Evolutionary conservation across 2,888 invertebrate species (phyloP).

Genomic region (Lepidochrysops patricia): DNA sequence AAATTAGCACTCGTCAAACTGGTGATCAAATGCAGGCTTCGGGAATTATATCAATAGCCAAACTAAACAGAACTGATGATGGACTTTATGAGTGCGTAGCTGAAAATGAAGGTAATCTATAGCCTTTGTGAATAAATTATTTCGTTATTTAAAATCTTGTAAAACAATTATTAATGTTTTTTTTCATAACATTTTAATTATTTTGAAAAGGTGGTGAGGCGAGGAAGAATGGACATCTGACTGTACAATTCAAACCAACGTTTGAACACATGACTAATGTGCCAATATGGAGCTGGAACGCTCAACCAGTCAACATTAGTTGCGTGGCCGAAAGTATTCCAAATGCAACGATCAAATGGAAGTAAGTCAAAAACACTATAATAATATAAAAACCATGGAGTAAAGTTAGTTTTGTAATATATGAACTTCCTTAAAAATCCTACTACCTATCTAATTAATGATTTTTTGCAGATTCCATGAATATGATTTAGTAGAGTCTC

Average conservation of each 20-base stretch:
- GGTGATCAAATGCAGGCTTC: constrained; percentile 69
- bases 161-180: not conserved
- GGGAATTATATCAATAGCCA: constrained; percentile 80
- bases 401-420: not conserved
- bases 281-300: constrained; percentile 89
- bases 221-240: constrained; percentile 86
- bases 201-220: constrained; percentile 76
- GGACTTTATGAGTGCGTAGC: constrained; percentile 93
- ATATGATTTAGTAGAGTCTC: constrained; percentile 68
- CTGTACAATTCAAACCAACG: constrained; percentile 87
- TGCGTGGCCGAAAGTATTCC: constrained; percentile 92
- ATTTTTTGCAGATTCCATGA: constrained; percentile 58
- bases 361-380: constrained; percentile 46
- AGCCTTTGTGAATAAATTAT: not conserved
- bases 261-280: constrained; percentile 82
- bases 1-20: constrained; percentile 61
- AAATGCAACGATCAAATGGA: constrained; percentile 93
- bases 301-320: constrained; percentile 85
- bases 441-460: no score
- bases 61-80: constrained; percentile 82
- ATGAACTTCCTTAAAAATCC: no score
- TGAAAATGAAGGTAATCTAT: constrained; percentile 76
- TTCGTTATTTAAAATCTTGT: not conserved
- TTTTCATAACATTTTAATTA: not conserved
- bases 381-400: not conserved